Conservation (phyloP, 2,888 invertebrate species). For the Rhagonycha fulva region DNA sequence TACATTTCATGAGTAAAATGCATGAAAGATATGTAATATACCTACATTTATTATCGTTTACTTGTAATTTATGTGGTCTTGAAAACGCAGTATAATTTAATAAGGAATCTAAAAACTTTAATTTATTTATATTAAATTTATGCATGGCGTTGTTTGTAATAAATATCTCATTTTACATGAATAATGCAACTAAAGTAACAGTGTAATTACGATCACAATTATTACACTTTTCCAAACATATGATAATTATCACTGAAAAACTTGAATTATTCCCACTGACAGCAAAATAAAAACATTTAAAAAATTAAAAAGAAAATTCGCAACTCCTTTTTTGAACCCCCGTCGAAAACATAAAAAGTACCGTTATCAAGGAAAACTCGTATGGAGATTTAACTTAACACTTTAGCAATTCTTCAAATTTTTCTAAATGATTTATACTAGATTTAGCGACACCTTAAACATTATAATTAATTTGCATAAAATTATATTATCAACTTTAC, state of each 20-base stretch:
- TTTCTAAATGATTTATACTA: not conserved
- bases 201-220: constrained; percentile 31
- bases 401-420: not conserved
- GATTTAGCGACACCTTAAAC: not conserved
- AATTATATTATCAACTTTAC: not conserved
- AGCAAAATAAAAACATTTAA: not conserved
- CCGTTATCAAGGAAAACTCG: not conserved
- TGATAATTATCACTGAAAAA: not conserved
- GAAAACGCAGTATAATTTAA: constrained; percentile 17
- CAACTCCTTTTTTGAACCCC: not conserved
- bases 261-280: not conserved
- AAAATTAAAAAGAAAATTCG: not conserved
- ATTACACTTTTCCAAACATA: constrained; percentile 18
- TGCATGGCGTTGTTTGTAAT: constrained; percentile 34
- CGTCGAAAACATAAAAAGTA: not conserved
- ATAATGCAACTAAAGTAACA: constrained; percentile 35
- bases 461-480: not conserved
- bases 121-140: constrained; percentile 28
- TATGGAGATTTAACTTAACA: not conserved
- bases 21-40: not conserved
- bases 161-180: constrained; percentile 37
- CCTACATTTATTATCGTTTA: constrained; percentile 19
- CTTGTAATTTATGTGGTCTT: constrained; percentile 18
- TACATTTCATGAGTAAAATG: not conserved
- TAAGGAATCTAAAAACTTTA: constrained; percentile 20